These are phyloP conservation scores for Cecidostiba fungosa DNA, from an alignment of 2,888 invertebrate genomes.

Conservation along the genomic window DNA sequence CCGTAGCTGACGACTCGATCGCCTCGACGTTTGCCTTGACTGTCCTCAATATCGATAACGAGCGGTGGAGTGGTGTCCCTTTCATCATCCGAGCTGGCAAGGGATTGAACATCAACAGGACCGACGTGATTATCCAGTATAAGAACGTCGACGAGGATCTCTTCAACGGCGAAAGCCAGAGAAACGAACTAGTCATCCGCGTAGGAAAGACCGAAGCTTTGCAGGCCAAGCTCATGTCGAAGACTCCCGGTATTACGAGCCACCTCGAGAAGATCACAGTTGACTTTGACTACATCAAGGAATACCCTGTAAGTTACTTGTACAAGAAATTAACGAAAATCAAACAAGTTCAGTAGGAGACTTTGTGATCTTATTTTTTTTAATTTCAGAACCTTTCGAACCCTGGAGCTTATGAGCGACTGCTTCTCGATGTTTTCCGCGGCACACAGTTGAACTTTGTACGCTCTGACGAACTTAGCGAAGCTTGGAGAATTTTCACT, in stretches of 20 bases:
- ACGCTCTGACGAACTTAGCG: conserved; percentile 95
- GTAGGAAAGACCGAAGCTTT: conserved; percentile 81
- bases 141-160: conserved; percentile 98
- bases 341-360: too few relatives aligned
- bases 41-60: conserved; percentile 48
- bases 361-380: neutral
- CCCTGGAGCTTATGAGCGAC: conserved; percentile 98
- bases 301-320: conserved; percentile 86
- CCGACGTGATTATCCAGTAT: conserved; percentile 98
- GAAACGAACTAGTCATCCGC: conserved; percentile 98
- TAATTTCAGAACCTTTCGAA: conserved; percentile 82
- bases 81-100: conserved; percentile 62
- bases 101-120: conserved; percentile 96
- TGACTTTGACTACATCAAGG: conserved; percentile 95
- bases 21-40: conserved; percentile 55
- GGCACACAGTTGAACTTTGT: conserved; percentile 99
- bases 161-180: conserved; percentile 91
- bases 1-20: conserved; percentile 27
- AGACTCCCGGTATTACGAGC: conserved; percentile 98
- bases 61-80: conserved; percentile 54
- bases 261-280: conserved; percentile 98
- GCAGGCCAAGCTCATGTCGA: conserved; percentile 94
- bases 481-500: conserved; percentile 99
- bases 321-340: too few relatives aligned
- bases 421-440: conserved; percentile 98